Evolutionary conservation across 2,113 vertebrate species (phyloP).

Genomic region (Grallaria varia): DNA sequence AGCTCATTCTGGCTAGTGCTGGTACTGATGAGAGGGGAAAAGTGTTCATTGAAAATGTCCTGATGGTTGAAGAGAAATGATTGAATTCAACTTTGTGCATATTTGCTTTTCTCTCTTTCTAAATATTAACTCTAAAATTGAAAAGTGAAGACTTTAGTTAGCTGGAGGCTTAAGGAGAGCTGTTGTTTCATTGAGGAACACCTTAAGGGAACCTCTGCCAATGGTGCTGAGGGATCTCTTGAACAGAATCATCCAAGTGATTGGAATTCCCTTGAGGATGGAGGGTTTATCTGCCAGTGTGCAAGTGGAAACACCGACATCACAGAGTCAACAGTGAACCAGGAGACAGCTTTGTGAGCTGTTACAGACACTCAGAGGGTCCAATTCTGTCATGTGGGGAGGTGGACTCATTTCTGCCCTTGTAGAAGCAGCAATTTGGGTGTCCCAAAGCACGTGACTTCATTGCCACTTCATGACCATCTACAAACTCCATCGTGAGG

Average conservation of each 20-base stretch:
- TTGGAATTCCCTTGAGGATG: background rate
- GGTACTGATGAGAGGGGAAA: background rate
- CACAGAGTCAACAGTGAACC: background rate
- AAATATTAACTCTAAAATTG: background rate
- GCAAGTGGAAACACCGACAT: background rate
- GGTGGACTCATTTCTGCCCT: background rate
- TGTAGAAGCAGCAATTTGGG: background rate
- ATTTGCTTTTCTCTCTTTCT: background rate
- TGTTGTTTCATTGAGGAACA: background rate
- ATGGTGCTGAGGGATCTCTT: background rate
- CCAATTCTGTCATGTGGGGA: fast-evolving
- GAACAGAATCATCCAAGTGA: background rate
- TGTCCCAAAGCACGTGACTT: background rate
- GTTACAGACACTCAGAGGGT: background rate
- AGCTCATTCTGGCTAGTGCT: background rate
- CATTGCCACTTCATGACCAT: background rate
- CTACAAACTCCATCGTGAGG: background rate
- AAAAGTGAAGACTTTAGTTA: background rate
- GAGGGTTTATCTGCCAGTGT: background rate
- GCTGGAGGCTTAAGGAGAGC: background rate
- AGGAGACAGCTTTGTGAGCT: background rate
- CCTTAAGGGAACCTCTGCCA: background rate
- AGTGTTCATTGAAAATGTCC: background rate
- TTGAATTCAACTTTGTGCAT: background rate
- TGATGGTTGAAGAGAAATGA: background rate